Percentiles rank a stretch among this genome's conserved stretches.
Evolutionary conservation across 2,888 invertebrate species (phyloP).

Genomic region (Liposcelis brunnea): DNA sequence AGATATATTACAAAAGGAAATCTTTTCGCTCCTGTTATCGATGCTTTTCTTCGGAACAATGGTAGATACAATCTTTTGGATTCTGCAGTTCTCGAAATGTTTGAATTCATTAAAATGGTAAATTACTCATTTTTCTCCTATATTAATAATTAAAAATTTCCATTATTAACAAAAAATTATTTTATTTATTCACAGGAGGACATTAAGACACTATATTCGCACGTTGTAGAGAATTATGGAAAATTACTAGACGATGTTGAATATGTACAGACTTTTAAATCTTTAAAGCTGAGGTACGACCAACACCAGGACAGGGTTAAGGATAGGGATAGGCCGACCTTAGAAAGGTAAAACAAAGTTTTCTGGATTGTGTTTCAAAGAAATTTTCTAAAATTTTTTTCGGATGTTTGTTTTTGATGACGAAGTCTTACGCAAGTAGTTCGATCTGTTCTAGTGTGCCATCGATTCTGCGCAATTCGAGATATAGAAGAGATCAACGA

Average conservation of each 20-base stretch:
- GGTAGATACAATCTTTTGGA: slow-evolving; percentile 96
- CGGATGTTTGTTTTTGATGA: slow-evolving; percentile 24
- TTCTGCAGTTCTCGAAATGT: slow-evolving; percentile 96
- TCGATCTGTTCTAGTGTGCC: slow-evolving; percentile 38
- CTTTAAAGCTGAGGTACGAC: slow-evolving; percentile 73
- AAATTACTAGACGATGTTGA: slow-evolving; percentile 86
- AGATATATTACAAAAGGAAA: slow-evolving; percentile 88
- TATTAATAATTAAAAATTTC: background rate
- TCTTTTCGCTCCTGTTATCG: slow-evolving; percentile 88
- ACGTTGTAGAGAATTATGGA: slow-evolving; percentile 92
- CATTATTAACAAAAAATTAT: background rate
- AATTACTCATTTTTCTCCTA: too few relatives aligned
- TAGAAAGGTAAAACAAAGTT: slow-evolving; percentile 38
- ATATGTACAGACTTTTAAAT: slow-evolving; percentile 97
- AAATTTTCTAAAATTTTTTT: slow-evolving; percentile 9
- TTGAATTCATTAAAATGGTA: slow-evolving; percentile 89
- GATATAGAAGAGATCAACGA: slow-evolving; percentile 81
- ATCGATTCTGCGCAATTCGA: slow-evolving; percentile 57
- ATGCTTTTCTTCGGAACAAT: slow-evolving; percentile 91
- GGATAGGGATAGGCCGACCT: slow-evolving; percentile 60
- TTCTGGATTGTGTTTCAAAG: background rate
- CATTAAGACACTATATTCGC: slow-evolving; percentile 74
- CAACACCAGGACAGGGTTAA: slow-evolving; percentile 82
- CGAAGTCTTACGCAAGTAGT: slow-evolving; percentile 24
- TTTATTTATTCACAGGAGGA: slow-evolving; percentile 42